Base-by-base conservation (phyloP, 2,113 vertebrate species). In the Polypterus senegalus region DNA sequence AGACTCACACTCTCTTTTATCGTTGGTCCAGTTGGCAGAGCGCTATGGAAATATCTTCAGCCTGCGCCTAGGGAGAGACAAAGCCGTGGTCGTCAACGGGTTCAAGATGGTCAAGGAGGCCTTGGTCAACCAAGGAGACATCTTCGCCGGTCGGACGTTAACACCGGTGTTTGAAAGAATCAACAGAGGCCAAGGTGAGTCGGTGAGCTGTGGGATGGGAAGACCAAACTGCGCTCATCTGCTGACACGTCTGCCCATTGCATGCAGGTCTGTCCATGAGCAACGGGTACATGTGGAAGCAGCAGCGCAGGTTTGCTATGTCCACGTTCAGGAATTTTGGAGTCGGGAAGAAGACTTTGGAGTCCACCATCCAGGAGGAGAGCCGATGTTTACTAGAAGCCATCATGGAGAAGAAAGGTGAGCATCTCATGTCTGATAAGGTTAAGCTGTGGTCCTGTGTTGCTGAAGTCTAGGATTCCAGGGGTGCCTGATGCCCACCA, bases 71-170 rank as follows among this genome's bases (percentile, higher is more conserved):
- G 87, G 89, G 5, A 10, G 6, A 0, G 1, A 63, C 4, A 59
- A 45, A 1, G 3, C 70, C 2, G 77, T 95, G 52, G 0, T 78
- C 3, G 4, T 92, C 8, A 87, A 52, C 0, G 86, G 89, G 3
- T 77, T 88, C 52, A 73, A 69, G 58, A 68, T 86, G 80, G 66
- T 88, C 61, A 92, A 83, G 64, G 89, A 94, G 67, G 83, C 74
- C 10, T 71, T 92, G 2, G 65, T 88, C n/a, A 79, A 76, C 47
- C 83, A 89, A 62, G 88, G 77, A 0, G 79, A 90, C 5, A 75
- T 75, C 66, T 88, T 92, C 70, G 4, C 79, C 1, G 81, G 75
- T 10, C 84, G 88, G 1, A 88, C 88, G 0, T 3, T 71, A 3
- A 1, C 71, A 3, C 83, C 86, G 1, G 0, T 85, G 0, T 72